phyloP scores from a whole-genome alignment of 2,113 vertebrate genomes.

The Brevimyrus niger region DNA sequence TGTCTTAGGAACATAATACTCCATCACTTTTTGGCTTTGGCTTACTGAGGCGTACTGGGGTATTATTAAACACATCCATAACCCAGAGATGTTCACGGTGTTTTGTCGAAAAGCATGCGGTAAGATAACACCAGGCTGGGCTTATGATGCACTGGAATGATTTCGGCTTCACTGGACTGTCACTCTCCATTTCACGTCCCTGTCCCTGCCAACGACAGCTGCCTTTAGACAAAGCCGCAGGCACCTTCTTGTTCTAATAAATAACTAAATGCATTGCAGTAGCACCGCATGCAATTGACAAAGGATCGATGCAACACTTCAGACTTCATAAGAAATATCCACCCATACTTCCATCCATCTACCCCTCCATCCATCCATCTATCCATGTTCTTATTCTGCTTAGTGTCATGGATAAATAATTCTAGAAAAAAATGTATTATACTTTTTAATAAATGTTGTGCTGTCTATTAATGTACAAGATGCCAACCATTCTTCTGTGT shows the following conservation, averaged over 20 bases:
- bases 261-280: not conserved
- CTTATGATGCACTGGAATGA: not conserved
- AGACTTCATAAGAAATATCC: not conserved
- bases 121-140: not conserved
- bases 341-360: not conserved
- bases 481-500: not conserved
- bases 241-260: not conserved
- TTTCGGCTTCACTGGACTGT: not conserved
- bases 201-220: not conserved
- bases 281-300: not conserved
- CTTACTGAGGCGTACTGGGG: not conserved
- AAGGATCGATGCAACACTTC: not conserved
- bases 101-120: not conserved
- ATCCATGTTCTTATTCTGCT: not conserved
- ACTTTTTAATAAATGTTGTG: not conserved
- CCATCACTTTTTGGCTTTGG: not conserved
- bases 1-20: not conserved
- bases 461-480: not conserved
- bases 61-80: slow-evolving; percentile 1
- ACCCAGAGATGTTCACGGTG: not conserved
- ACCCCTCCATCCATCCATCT: not conserved
- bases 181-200: not conserved
- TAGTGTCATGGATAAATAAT: not conserved
- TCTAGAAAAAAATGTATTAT: not conserved
- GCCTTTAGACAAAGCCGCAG: not conserved